Evolutionary conservation across 1,140 invertebrate genomes (phyloP).

Genomic region (Drosophila tropicalis): DNA sequence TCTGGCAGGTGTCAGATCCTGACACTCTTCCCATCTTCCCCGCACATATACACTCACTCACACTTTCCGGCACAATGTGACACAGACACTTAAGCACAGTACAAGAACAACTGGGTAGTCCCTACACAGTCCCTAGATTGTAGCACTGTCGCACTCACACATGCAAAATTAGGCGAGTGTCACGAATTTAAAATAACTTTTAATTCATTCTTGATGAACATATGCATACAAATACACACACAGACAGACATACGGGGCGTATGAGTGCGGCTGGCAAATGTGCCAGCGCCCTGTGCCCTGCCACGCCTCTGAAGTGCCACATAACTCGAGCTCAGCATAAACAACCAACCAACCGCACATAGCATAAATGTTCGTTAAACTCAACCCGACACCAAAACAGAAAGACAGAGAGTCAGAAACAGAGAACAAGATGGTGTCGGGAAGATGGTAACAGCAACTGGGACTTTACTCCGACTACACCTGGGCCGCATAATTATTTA

Average conservation of each 20-base stretch:
- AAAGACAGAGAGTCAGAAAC: background rate
- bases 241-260: constrained; percentile 54
- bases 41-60: background rate
- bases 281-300: constrained; percentile 46
- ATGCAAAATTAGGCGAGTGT: constrained; percentile 79
- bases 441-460: background rate
- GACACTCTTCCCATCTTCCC: constrained; percentile 7
- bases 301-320: constrained; percentile 72
- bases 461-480: constrained; percentile 34
- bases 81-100: constrained; percentile 65
- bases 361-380: constrained; percentile 79
- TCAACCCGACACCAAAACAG: constrained; percentile 24
- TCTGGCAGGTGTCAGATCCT: constrained; percentile 75
- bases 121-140: constrained; percentile 26
- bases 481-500: constrained; percentile 74
- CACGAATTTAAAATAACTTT: constrained; percentile 82
- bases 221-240: constrained; percentile 25
- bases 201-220: constrained; percentile 81
- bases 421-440: background rate
- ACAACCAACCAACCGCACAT: constrained; percentile 59
- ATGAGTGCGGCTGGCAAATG: constrained; percentile 72
- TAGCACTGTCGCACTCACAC: constrained; percentile 34
- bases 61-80: background rate
- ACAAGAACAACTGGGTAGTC: constrained; percentile 32
- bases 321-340: constrained; percentile 78